Conservation (phyloP, 2,113 vertebrate species). For the Chlorodrepanis virens region DNA sequence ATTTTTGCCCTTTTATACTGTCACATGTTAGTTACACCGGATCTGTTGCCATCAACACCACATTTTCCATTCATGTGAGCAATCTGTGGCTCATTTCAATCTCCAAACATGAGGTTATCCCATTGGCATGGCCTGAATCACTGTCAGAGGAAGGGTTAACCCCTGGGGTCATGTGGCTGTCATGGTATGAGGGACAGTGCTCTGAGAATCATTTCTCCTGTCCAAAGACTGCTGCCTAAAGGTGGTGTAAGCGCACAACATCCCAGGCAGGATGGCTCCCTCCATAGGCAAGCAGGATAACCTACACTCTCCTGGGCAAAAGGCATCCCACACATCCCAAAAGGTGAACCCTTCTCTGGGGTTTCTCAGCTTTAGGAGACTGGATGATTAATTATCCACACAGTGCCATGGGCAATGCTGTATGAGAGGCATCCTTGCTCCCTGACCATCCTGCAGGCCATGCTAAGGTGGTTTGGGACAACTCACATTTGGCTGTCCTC, state of each 20-base stretch:
- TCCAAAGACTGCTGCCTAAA: background rate
- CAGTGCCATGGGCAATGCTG: background rate
- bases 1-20: background rate
- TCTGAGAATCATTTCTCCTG: background rate
- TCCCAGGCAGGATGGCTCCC: background rate
- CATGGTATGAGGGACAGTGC: too few species aligned
- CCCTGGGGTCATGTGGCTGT: background rate
- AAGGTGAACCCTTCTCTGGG: background rate
- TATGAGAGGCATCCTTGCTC: background rate
- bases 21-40: background rate
- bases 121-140: background rate
- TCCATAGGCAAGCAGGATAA: background rate
- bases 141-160: background rate
- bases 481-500: background rate
- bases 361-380: background rate
- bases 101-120: background rate
- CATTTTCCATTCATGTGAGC: background rate
- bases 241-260: background rate
- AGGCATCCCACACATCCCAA: background rate
- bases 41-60: background rate
- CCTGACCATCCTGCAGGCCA: background rate
- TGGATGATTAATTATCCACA: background rate
- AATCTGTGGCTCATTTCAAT: background rate
- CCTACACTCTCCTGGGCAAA: background rate
- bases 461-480: background rate